phyloP scores from a whole-genome alignment of 2,888 invertebrate genomes.

The Isoperla grammatica region DNA sequence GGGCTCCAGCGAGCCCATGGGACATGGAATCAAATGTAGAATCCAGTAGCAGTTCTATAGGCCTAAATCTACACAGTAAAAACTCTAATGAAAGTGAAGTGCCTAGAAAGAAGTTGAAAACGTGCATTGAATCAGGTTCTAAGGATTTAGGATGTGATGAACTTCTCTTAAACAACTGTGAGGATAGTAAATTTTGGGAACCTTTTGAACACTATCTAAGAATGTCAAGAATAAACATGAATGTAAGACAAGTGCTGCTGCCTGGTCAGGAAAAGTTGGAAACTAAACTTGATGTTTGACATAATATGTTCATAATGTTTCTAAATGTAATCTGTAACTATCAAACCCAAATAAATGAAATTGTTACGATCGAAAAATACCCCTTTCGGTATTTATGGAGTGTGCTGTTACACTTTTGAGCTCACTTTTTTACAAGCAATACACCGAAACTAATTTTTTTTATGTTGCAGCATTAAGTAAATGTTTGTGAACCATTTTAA shows the following conservation, averaged over 20 bases:
- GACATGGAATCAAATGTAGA: slow-evolving; percentile 33
- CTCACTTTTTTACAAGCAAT: no score
- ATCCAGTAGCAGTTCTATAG: background rate
- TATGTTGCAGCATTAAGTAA: no score
- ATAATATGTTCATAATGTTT: no score
- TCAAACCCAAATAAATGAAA: no score
- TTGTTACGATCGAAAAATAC: no score
- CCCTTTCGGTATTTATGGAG: no score
- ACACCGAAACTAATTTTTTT: no score
- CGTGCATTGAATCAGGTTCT: slow-evolving; percentile 37
- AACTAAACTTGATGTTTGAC: no score
- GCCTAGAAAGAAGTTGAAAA: slow-evolving; percentile 24
- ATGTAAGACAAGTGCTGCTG: slow-evolving; percentile 83
- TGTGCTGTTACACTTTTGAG: no score
- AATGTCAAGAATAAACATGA: slow-evolving; percentile 84
- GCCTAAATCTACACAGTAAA: slow-evolving; percentile 10
- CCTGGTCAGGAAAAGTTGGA: slow-evolving; percentile 46
- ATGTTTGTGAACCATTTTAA: no score
- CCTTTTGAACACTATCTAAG: slow-evolving; percentile 57
- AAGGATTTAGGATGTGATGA: slow-evolving; percentile 37
- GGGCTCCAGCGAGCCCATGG: slow-evolving; percentile 49
- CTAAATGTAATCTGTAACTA: no score
- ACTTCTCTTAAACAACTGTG: slow-evolving; percentile 34
- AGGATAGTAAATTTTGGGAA: slow-evolving; percentile 47
- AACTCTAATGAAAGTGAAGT: background rate